Evolutionary conservation across 2,888 invertebrate genomes (phyloP).

Genomic region (Athalia rosae): DNA sequence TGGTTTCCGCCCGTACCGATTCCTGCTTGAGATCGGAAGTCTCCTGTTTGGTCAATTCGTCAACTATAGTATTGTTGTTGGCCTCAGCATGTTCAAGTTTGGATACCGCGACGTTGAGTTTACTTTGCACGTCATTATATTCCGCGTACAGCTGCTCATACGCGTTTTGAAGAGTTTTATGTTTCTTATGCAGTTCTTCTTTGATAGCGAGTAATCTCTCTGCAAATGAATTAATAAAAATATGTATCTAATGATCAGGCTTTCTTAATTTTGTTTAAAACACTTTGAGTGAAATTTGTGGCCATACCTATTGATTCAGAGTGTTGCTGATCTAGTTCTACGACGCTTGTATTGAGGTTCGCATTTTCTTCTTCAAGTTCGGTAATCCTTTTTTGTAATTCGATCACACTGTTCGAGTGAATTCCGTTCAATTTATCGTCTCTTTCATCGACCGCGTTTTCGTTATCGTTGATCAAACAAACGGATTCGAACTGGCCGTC

Average conservation of each 20-base stretch:
- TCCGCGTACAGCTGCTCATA: constrained; percentile 73
- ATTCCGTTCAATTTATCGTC: constrained; percentile 42
- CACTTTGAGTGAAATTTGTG: background rate
- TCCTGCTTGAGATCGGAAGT: constrained; percentile 9
- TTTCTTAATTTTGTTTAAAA: background rate
- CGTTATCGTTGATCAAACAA: constrained; percentile 54
- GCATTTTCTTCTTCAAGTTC: constrained; percentile 78
- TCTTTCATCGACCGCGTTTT: constrained; percentile 52
- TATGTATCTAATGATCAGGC: background rate
- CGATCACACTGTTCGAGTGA: constrained; percentile 57
- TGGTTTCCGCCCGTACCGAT: constrained; percentile 4
- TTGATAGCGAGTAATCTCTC: constrained; percentile 71
- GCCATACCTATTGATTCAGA: constrained; percentile 78
- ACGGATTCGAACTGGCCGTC: constrained; percentile 56
- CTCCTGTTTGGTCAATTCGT: constrained; percentile 43
- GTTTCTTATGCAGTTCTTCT: constrained; percentile 75
- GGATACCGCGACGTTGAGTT: constrained; percentile 56
- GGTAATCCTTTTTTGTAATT: constrained; percentile 74
- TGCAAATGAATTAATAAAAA: constrained; percentile 55
- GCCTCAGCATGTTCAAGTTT: constrained; percentile 56
- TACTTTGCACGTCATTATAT: constrained; percentile 67
- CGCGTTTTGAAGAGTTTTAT: constrained; percentile 76
- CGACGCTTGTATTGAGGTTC: constrained; percentile 78
- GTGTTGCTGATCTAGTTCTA: constrained; percentile 85
- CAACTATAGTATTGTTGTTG: constrained; percentile 39